phyloP scores from a whole-genome alignment of 2,888 invertebrate species.

The Agrotis segetum region DNA sequence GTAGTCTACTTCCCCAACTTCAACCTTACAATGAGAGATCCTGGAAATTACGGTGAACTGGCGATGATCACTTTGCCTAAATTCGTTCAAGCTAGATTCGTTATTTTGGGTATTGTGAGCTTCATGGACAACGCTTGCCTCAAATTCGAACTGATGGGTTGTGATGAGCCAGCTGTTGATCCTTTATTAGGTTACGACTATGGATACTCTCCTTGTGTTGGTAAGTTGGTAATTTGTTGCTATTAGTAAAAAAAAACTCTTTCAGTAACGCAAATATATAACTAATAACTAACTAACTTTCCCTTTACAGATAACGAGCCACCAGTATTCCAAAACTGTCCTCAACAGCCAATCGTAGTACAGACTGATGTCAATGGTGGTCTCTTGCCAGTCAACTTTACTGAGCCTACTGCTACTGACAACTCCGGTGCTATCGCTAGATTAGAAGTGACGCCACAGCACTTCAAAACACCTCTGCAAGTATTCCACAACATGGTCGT shows the following conservation, averaged over 20 bases:
- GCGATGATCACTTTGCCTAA: constrained; percentile 99
- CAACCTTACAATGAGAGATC: constrained; percentile 98
- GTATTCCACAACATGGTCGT: constrained; percentile 98
- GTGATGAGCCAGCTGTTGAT: constrained; percentile 96
- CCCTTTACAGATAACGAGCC: constrained; percentile 96
- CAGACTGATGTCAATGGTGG: constrained; percentile 97
- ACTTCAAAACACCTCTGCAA: constrained; percentile 96
- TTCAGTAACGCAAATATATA: neutral
- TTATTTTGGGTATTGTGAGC: constrained; percentile 98
- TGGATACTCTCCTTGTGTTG: constrained; percentile 98
- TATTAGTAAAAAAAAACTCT: neutral
- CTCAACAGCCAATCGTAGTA: constrained; percentile 97
- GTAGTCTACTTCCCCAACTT: constrained; percentile 99
- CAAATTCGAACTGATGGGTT: constrained; percentile 99
- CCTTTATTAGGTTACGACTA: constrained; percentile 98
- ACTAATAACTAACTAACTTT: neutral
- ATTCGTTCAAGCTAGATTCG: constrained; percentile 98
- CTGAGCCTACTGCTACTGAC: constrained; percentile 98
- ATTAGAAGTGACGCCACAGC: constrained; percentile 97
- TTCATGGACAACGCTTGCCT: constrained; percentile 99
- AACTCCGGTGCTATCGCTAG: constrained; percentile 98
- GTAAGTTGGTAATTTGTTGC: constrained; percentile 82
- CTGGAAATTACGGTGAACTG: constrained; percentile 98
- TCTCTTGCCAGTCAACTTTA: constrained; percentile 97
- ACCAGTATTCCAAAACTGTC: constrained; percentile 99